Conservation (phyloP, 1,140 invertebrate genomes). For the Drosophila virilis region DNA sequence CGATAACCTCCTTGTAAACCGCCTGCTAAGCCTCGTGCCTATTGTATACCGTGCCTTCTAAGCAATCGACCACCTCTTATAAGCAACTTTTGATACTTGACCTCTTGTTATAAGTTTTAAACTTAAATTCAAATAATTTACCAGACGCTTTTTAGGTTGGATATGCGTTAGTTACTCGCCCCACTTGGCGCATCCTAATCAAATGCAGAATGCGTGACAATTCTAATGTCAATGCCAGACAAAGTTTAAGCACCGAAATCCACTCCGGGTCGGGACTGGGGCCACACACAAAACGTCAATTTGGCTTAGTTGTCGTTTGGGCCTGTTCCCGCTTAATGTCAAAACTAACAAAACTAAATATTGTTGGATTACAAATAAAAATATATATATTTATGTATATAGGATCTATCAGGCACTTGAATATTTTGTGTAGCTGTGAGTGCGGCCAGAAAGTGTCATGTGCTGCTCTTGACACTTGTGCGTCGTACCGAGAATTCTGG, state of each 20-base stretch:
- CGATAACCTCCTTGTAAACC: no score
- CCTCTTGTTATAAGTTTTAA: neutral
- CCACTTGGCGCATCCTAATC: slow-evolving; percentile 27
- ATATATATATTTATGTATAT: neutral
- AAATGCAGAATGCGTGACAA: slow-evolving; percentile 29
- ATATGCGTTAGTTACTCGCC: neutral
- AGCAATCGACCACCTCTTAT: no score
- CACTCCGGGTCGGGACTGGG: neutral
- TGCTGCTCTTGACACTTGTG: slow-evolving; percentile 77
- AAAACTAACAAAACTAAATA: slow-evolving; percentile 54
- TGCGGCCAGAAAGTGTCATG: slow-evolving; percentile 51
- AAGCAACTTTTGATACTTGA: no score
- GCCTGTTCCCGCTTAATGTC: slow-evolving; percentile 23
- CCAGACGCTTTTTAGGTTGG: neutral
- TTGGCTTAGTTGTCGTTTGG: slow-evolving; percentile 56
- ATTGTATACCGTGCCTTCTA: no score
- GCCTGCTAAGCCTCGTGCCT: no score
- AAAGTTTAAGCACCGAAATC: slow-evolving; percentile 5
- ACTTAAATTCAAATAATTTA: slow-evolving; percentile 3
- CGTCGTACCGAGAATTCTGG: slow-evolving; percentile 53
- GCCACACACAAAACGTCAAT: slow-evolving; percentile 68
- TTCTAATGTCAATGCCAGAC: slow-evolving; percentile 45
- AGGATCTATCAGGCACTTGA: slow-evolving; percentile 5
- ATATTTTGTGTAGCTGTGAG: slow-evolving; percentile 16
- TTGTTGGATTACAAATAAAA: slow-evolving; percentile 12